These are phyloP conservation scores for Pachyramphus minor DNA, from an alignment of 2,113 vertebrate species.

Conservation along the genomic window DNA sequence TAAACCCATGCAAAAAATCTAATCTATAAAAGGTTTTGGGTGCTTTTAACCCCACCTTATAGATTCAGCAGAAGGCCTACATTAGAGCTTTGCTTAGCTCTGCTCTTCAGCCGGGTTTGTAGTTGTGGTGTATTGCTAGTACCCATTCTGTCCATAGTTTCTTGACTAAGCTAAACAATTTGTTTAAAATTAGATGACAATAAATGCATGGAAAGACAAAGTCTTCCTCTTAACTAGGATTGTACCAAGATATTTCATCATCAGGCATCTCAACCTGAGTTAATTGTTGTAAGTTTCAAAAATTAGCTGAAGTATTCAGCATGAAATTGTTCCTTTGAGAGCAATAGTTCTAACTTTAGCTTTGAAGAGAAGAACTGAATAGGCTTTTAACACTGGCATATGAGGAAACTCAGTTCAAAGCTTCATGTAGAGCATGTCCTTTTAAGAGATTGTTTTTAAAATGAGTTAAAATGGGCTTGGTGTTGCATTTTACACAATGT, in stretches of 20 bases:
- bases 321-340: not conserved
- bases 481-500: not conserved
- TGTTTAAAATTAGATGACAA: slow-evolving; percentile 3
- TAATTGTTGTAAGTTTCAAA: slow-evolving; percentile 41
- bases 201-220: not conserved
- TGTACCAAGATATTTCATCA: not conserved
- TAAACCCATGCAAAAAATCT: not conserved
- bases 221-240: slow-evolving; percentile 4
- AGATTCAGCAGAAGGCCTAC: not conserved
- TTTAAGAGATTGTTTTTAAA: not conserved
- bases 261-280: not conserved
- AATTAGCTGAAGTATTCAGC: not conserved
- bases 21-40: not conserved
- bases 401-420: not conserved
- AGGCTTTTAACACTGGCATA: not conserved
- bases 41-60: not conserved
- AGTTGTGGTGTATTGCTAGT: not conserved
- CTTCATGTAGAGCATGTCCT: not conserved
- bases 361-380: not conserved
- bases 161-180: not conserved
- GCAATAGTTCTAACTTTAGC: not conserved
- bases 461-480: not conserved
- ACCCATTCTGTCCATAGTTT: not conserved
- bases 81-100: not conserved
- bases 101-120: not conserved